Conservation (phyloP, 1,140 invertebrate genomes). For the Bombus waltoni region DNA sequence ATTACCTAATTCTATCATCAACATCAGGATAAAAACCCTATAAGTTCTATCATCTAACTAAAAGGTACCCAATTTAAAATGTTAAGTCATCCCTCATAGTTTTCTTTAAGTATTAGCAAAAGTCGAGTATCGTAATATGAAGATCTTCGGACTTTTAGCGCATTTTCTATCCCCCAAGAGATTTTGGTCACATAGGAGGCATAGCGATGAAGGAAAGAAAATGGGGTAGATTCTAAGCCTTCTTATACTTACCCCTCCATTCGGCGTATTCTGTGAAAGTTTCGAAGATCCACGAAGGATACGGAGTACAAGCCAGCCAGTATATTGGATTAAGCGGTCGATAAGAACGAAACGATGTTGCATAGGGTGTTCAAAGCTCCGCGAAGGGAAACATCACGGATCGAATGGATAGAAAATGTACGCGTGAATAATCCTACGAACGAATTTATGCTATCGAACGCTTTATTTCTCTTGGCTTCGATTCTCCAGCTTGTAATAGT, state of each 20-base stretch:
- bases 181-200: constrained; percentile 17
- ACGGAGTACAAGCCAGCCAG: constrained; percentile 30
- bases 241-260: constrained; percentile 48
- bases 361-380: not conserved
- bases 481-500: not conserved
- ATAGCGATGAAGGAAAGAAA: constrained; percentile 47
- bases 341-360: constrained; percentile 31
- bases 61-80: too few species aligned
- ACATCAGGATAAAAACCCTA: too few species aligned
- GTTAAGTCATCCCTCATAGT: not conserved
- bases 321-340: constrained; percentile 53
- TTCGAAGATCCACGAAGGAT: constrained; percentile 44
- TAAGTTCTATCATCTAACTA: too few species aligned
- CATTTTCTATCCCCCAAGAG: not conserved
- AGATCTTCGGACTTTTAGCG: constrained; percentile 46
- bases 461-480: not conserved
- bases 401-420: constrained; percentile 10
- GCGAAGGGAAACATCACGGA: not conserved
- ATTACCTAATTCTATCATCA: too few species aligned
- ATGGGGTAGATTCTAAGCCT: constrained; percentile 48
- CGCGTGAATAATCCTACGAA: not conserved
- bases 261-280: constrained; percentile 26
- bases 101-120: not conserved
- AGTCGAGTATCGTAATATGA: not conserved
- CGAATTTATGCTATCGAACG: not conserved